Percentiles rank a stretch among this genome's conserved stretches.
These are phyloP conservation scores for Mycalesis mineus DNA, from an alignment of 2,888 invertebrate genomes.

Conservation along the genomic window DNA sequence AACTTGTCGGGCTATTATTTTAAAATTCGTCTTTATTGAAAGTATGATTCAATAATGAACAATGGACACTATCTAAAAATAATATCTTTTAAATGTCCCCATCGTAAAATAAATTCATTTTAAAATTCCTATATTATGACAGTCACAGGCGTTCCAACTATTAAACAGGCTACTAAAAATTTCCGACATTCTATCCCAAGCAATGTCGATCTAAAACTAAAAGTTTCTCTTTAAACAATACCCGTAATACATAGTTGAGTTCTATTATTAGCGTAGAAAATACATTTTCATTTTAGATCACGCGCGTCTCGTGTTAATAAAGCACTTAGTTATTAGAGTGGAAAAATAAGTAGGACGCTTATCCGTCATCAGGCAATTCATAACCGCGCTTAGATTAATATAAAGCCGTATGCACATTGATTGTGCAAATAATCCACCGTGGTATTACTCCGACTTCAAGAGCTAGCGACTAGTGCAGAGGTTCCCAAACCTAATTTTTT, in stretches of 20 bases:
- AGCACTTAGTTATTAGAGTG: conserved; percentile 32
- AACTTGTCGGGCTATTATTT: too few species aligned
- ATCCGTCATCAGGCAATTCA: conserved; percentile 55
- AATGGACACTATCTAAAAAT: neutral
- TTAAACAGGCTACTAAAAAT: conserved; percentile 34
- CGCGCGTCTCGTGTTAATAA: conserved; percentile 10
- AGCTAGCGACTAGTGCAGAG: too few species aligned
- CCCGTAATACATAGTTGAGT: neutral
- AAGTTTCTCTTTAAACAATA: conserved; percentile 7
- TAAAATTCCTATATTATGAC: conserved; percentile 30
- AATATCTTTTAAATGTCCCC: neutral
- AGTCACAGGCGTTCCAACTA: conserved; percentile 34
- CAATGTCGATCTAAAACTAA: conserved; percentile 38
- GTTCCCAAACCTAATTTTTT: too few species aligned
- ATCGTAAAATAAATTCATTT: neutral
- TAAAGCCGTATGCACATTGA: conserved; percentile 56
- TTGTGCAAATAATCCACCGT: conserved; percentile 67
- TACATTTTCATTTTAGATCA: conserved; percentile 12
- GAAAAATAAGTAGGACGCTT: conserved; percentile 46
- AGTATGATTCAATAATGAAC: too few species aligned
- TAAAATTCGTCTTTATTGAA: too few species aligned
- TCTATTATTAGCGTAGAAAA: neutral
- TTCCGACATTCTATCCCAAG: conserved; percentile 38
- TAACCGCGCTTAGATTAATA: conserved; percentile 66
- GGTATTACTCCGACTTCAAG: conserved; percentile 39